Evolutionary conservation across 2,797 vertebrate genomes (phyloP), one percentile per base, ranked within the genome.

Genomic region (Cheracebus regulus): DNA sequence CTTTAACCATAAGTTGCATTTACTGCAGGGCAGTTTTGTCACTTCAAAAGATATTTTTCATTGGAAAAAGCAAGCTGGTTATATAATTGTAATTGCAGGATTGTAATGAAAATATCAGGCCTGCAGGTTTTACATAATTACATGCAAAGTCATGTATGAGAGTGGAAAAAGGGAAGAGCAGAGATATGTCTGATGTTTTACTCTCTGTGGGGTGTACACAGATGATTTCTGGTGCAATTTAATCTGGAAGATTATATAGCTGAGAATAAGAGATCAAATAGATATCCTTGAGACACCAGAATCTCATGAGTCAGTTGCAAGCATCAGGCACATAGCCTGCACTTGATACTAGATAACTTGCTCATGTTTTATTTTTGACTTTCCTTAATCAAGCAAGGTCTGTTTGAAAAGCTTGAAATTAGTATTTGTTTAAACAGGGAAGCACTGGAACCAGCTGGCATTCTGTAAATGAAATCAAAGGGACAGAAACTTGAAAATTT

Each of bases 1-100:
- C 88, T 55, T 98, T 97, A 97, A 96, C 97, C 95, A 90, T 96
- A 95, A 88, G 87, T 90, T 26, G 70, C 93, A 97, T 87, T 98
- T 95, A 97, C 97, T 86, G 50, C 96, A 95, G 93, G 87, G 88
- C 72, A 97, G 90, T 97, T 96, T 95, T 92, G 78, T 93, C 39
- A 46, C 80, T 88, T 84, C 26, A 17, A 44, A 80, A 93, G 73
- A 78, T 72, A 96, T 96, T 98, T 95, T 97, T 98, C 98, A 98
- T 98, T 98, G 98, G 98, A 98, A 98, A 97, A 97, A 97, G 97
- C 79, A 96, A 97, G 97, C 97, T 98, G 97, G 97, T 98, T 98
- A 98, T 97, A 93, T 98, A 98, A 98, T 87, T 98, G 98, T 97
- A 98, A 98, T 96, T 98, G 98, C 96, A 98, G 96, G 97, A 97